phyloP scores from a whole-genome alignment of 1,140 invertebrate species.

The Diorhabda carinulata region DNA sequence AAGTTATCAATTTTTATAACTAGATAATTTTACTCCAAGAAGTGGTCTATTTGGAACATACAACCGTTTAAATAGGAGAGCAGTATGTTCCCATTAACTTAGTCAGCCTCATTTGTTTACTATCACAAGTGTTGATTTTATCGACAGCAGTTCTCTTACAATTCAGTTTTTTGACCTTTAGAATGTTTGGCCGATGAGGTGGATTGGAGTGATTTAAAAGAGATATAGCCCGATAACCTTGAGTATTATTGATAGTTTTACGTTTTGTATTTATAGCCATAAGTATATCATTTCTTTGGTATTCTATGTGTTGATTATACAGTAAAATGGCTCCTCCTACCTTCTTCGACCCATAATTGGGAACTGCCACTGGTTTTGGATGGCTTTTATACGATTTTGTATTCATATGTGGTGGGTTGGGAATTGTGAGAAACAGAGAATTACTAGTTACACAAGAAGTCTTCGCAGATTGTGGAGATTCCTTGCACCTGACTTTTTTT shows the following conservation, averaged over 20 bases:
- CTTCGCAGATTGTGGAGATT: conserved; percentile 29
- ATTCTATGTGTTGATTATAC: conserved; percentile 33
- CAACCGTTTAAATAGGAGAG: background rate
- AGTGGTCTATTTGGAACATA: background rate
- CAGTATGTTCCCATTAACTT: background rate
- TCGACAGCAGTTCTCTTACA: conserved; percentile 33
- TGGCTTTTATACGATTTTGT: conserved; percentile 38
- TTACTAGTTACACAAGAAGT: conserved; percentile 22
- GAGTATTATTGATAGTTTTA: conserved; percentile 26
- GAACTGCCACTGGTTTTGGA: conserved; percentile 34
- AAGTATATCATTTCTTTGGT: conserved; percentile 35
- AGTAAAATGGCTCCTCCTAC: conserved; percentile 35
- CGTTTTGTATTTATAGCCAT: conserved; percentile 28
- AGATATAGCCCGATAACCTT: conserved; percentile 21
- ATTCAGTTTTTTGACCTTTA: conserved; percentile 35
- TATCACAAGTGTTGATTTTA: conserved; percentile 30
- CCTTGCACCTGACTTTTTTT: conserved; percentile 31
- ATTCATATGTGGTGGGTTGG: conserved; percentile 18
- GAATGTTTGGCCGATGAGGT: conserved; percentile 27
- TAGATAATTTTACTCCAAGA: background rate
- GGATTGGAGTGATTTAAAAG: conserved; percentile 27
- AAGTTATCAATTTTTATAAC: too few relatives aligned
- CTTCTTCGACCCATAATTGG: conserved; percentile 32
- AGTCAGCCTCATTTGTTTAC: conserved; percentile 31
- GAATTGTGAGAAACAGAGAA: conserved; percentile 21